phyloP scores from a whole-genome alignment of 2,797 vertebrate genomes.

The Lithobates pipiens region DNA sequence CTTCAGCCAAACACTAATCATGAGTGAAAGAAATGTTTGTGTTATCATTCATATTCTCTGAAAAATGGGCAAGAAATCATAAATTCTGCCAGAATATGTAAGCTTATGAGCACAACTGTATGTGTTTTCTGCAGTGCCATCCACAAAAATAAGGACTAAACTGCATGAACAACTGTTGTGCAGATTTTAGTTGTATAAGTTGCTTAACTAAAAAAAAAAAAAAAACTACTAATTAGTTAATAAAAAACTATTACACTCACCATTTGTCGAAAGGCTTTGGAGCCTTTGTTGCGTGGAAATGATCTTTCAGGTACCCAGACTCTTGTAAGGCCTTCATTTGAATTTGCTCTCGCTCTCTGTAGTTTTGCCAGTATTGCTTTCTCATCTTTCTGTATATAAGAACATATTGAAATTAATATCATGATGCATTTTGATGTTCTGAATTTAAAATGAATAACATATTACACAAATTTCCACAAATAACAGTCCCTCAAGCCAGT shows the following conservation, averaged over 20 bases:
- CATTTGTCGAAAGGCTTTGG: constrained; percentile 97
- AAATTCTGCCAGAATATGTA: too few relatives aligned
- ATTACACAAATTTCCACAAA: not conserved
- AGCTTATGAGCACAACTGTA: too few relatives aligned
- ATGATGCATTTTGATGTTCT: not conserved
- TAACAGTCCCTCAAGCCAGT: not conserved
- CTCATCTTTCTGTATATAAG: constrained; percentile 86
- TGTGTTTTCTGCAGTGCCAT: too few relatives aligned
- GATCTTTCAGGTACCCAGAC: constrained; percentile 94
- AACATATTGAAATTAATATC: not conserved
- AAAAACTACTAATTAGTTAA: too few relatives aligned
- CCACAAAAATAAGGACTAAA: too few relatives aligned
- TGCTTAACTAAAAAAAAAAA: too few relatives aligned
- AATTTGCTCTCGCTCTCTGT: constrained; percentile 89
- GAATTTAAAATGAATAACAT: not conserved
- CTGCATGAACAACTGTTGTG: too few relatives aligned
- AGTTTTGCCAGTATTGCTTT: constrained; percentile 95
- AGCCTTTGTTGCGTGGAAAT: constrained; percentile 92
- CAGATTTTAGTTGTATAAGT: too few relatives aligned
- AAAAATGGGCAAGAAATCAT: too few relatives aligned
- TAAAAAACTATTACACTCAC: constrained; percentile 72
- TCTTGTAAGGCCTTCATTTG: constrained; percentile 87
- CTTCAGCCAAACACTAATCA: too few relatives aligned
- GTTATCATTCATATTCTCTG: too few relatives aligned
- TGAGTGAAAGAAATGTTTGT: too few relatives aligned